phyloP scores from a whole-genome alignment of 2,113 vertebrate species.

The Tupaia chinensis region DNA sequence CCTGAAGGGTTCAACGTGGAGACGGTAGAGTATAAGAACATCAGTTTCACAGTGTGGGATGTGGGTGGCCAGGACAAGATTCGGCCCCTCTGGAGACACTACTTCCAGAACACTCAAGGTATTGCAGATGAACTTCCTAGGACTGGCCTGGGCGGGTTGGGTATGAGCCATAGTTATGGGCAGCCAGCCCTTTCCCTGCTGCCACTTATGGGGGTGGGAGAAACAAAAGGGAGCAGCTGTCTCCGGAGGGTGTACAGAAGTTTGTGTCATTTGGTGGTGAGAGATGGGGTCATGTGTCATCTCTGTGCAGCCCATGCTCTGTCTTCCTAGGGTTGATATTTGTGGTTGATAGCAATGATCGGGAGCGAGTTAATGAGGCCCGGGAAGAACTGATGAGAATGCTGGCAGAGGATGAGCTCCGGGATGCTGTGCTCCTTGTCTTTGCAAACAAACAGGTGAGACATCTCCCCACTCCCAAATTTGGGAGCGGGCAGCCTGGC shows the following conservation, averaged over 20 bases:
- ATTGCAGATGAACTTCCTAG: constrained; percentile 1
- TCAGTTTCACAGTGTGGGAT: constrained; percentile 99
- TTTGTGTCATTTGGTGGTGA: not conserved
- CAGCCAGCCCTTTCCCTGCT: not conserved
- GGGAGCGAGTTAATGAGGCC: constrained; percentile 96
- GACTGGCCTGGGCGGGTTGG: not conserved
- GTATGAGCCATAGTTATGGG: not conserved
- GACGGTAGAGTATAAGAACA: constrained; percentile 99
- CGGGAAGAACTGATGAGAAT: constrained; percentile 98
- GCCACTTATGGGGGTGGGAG: not conserved
- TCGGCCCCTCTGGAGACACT: constrained; percentile 98
- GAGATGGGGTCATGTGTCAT: not conserved
- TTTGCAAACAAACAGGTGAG: constrained; percentile 98
- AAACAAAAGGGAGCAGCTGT: not conserved
- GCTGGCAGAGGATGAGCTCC: constrained; percentile 97
- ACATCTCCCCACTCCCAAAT: not conserved
- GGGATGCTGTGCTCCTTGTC: constrained; percentile 96
- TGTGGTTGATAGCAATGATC: constrained; percentile 98
- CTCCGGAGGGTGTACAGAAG: not conserved
- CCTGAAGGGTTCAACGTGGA: constrained; percentile 97
- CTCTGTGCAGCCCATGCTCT: constrained; percentile 19
- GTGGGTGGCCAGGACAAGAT: constrained; percentile 99
- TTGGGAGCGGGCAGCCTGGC: not conserved
- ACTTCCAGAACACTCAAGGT: constrained; percentile 99
- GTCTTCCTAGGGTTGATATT: constrained; percentile 94